Base-by-base conservation (phyloP, 1,140 invertebrate genomes). In the Hylyphantes graminicola region DNA sequence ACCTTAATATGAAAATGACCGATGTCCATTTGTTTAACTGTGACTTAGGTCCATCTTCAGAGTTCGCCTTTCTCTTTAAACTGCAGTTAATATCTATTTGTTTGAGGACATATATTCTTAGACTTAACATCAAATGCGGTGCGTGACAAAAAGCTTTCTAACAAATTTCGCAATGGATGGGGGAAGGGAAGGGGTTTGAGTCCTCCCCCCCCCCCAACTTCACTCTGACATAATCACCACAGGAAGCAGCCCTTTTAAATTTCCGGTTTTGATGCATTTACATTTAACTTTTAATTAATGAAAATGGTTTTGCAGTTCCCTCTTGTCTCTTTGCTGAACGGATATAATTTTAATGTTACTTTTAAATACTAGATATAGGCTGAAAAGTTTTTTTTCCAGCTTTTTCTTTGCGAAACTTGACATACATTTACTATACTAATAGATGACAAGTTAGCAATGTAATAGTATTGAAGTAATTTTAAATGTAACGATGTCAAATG, bases 201-300 rank as follows among this genome's bases (percentile, higher is more conserved):
- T n/a, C 50, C 57, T 48, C 59, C 12, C 70, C 21, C 19, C 68
- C 48, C 50, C 19, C 12, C 75, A 35, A 61, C 5, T 19, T 17
- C 59, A 65, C 19, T 17, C 54, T n/a, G 15, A 51, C 68, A 81
- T 82, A 74, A 82, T 74, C 80, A 74, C 35, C 59, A 65, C 57
- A 35, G 80, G 80, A 82, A 82, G 80, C 70, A 67, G 57, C 80
- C 80, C 80, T 82, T 82, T 82, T 82, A 82, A 82, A 82, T 82
- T 82, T 82, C 80, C 80, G 80, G 70, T 82, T 82, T 82, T 74
- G 68, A 82, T 82, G 80, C 70, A 74, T 82, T 82, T 82, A 59
- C 80, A 82, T 82, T 82, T 74, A 82, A 82, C 80, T 82, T 82
- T 82, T 82, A 82, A 82, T 82, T 82, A 82, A 82, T 82, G 80